Evolutionary conservation across 2,888 invertebrate genomes (phyloP).

Genomic region (Brachyptera risi): DNA sequence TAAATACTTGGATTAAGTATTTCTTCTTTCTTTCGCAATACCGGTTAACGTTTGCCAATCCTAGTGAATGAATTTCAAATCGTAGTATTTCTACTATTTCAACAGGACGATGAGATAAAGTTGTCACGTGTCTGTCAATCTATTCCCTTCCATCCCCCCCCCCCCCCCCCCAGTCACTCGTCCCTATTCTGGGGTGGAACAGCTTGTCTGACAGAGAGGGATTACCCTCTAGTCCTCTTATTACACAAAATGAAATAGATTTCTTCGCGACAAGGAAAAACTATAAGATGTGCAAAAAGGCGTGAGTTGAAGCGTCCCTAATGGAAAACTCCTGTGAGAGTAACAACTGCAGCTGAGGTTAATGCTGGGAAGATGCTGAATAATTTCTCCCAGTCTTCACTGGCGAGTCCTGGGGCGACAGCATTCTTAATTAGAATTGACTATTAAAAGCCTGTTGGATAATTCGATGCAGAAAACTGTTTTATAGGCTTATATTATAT

Average conservation of each 20-base stretch:
- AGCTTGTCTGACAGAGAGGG: slow-evolving; percentile 23
- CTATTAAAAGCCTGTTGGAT: too few species aligned
- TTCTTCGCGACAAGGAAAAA: slow-evolving; percentile 17
- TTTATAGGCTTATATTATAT: too few species aligned
- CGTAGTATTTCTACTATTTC: too few species aligned
- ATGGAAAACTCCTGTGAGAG: slow-evolving; percentile 9
- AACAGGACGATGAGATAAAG: slow-evolving; percentile 4
- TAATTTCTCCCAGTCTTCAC: background rate
- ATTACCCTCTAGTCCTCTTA: slow-evolving; percentile 20
- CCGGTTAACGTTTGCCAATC: too few species aligned
- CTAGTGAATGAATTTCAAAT: too few species aligned
- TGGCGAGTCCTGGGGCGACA: background rate
- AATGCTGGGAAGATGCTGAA: background rate
- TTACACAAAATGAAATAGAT: slow-evolving; percentile 26
- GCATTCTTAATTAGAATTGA: background rate
- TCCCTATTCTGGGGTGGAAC: background rate
- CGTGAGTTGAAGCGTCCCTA: background rate
- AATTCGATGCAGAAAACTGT: too few species aligned
- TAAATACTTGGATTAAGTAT: too few species aligned
- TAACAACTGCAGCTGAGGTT: background rate
- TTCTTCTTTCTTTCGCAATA: too few species aligned
- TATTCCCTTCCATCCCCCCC: background rate
- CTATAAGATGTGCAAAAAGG: slow-evolving; percentile 15
- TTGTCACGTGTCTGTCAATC: slow-evolving; percentile 13
- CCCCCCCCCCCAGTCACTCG: background rate